phyloP scores from a whole-genome alignment of 2,113 vertebrate genomes.

The Campylorhamphus procurvoides region DNA sequence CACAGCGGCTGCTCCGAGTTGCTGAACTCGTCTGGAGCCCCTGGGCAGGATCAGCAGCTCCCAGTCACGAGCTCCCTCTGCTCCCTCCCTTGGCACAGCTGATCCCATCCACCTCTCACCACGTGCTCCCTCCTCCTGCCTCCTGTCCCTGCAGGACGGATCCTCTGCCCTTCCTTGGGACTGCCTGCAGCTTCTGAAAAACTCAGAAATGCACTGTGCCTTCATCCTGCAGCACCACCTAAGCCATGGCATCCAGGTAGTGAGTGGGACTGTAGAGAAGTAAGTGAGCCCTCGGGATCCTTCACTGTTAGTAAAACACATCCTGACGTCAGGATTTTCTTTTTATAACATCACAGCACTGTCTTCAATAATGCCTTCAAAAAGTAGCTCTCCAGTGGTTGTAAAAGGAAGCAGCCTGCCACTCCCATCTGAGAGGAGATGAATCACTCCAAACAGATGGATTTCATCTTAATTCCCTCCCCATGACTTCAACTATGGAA shows the following conservation, averaged over 20 bases:
- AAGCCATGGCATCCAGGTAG: background rate
- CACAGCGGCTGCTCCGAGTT: background rate
- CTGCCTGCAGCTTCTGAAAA: background rate
- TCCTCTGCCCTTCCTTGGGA: background rate
- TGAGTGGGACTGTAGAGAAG: background rate
- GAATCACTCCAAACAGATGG: constrained; percentile 45
- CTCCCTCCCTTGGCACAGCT: constrained; percentile 13
- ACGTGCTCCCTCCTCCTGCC: background rate
- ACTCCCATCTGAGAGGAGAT: constrained; percentile 37
- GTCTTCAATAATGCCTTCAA: background rate
- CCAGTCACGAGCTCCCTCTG: background rate
- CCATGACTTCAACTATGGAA: background rate
- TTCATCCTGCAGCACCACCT: background rate
- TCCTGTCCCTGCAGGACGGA: background rate
- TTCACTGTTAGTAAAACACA: background rate
- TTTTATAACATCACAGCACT: background rate
- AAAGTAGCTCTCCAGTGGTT: background rate
- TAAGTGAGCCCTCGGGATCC: background rate
- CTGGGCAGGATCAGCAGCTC: constrained; percentile 13
- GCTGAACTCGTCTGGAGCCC: background rate
- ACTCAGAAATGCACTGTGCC: background rate
- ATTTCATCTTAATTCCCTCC: constrained; percentile 42
- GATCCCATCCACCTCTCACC: background rate
- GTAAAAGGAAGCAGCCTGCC: constrained; percentile 31
- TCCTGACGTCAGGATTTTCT: background rate